Evolutionary conservation across 2,113 vertebrate genomes (phyloP), one percentile per base, ranked within the genome.

Genomic region (Prunella fulvescens): DNA sequence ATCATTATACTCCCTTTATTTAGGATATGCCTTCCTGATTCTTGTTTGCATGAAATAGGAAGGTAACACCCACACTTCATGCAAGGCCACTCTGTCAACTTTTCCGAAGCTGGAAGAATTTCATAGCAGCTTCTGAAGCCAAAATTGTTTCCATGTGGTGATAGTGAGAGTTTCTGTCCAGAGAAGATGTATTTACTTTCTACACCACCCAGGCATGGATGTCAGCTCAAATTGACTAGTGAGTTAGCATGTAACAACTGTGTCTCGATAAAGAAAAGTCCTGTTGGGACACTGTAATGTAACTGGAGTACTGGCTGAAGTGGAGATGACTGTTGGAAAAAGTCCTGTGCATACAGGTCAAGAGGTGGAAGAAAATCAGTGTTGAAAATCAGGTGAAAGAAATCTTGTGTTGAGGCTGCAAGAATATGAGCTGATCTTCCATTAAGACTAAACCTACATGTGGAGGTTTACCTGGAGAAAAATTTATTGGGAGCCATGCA

Each of bases 241-340:
- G 1, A 57, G 19, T 64, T 60, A 56, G 35, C 13, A 2, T 12
- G 1, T 35, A 54, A 33, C 64, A 56, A 16, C 14, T 3, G 0
- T 26, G 28, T 70, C 73, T 70, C 0, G 0, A 14, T 84, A 48
- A 76, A 35, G 25, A n/a, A 13, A 11, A 53, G 15, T 50, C 39
- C n/a, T 66, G 3, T 61, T 72, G 45, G 31, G 9, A 23, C 3
- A 3, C 24, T 70, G 48, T 24, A 28, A 35, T 44, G 4, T 47
- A 9, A 11, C 11, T 56, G 44, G 22, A 44, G 31, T 81, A n/a
- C 24, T 79, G 51, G 7, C 40, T 85, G 90, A 79, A 74, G 37
- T 24, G 60, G 35, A 67, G 28, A 44, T 44, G 69, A 57, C 54
- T 54, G n/a, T 35, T 73, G 35, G 50, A 50, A 74, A 50, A 53